Evolutionary conservation across 1,140 invertebrate species (phyloP), one percentile per base, ranked within the genome.

Genomic region (Leptoteleia sp.): DNA sequence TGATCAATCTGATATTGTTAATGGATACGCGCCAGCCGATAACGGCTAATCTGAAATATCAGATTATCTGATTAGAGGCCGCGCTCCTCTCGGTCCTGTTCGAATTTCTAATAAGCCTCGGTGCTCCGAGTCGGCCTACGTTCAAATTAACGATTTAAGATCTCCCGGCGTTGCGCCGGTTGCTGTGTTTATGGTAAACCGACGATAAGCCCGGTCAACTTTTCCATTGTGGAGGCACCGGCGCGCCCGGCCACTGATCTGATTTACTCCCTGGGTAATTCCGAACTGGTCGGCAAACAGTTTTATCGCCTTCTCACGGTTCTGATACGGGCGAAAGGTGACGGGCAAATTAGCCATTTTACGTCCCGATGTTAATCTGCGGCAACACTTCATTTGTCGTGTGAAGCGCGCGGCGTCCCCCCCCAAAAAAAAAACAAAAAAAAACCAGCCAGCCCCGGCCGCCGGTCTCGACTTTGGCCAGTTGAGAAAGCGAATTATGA

Each of bases 1-100:
- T 48, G 50, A 72, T 64, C 48, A 48, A 48, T 57, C 59, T 73
- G 48, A 64, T 73, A 73, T 73, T 52, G 27, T 64, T 55, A 64
- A 64, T 57, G 70, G 33, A 64, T 48, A 48, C 59, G 57, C 40
- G 50, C 13, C 12, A 40, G 15, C 31, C 13, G 70, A 35, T 64
- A 64, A 73, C 33, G 57, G 70, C 59, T 38, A 9, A 43, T 54
- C 68, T 47, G 47, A 55, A 62, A 55, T 62, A 72, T 72, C 57
- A 62, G 40, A 54, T 62, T 22, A 72, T 64, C 48, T 48, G 68
- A 72, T 72, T 64, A 72, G 57, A 64, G 42, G 15, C 45, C 13
- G 25, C 33, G 25, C 31, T 29, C 33, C 3, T n/a, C n/a, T n/a
- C n/a, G n/a, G 47, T 48, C 31, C 57, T 38, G 47, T 62, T 72